phyloP scores from a whole-genome alignment of 2,797 vertebrate species.

The Alauda arvensis region DNA sequence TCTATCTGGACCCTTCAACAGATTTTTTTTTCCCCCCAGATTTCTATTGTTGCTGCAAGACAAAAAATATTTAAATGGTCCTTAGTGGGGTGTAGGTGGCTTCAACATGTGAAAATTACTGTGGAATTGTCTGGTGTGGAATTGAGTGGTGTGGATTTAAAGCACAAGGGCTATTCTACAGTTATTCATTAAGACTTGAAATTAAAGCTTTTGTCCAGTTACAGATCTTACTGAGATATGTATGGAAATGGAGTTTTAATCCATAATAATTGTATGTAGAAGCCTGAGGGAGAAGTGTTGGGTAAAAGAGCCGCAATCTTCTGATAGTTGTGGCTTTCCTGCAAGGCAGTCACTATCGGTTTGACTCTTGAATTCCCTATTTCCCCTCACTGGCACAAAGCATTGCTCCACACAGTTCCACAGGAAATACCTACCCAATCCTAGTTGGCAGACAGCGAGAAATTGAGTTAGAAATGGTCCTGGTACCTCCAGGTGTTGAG shows the following conservation, averaged over 20 bases:
- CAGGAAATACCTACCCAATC: fast-evolving
- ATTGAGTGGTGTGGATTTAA: not conserved
- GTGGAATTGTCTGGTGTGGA: not conserved
- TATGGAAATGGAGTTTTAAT: not conserved
- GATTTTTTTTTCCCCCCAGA: not conserved
- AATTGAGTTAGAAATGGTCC: not conserved
- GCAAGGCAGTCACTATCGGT: not conserved
- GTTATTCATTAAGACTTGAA: not conserved
- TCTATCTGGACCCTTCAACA: not conserved
- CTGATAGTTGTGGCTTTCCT: not conserved
- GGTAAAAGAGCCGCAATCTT: not conserved
- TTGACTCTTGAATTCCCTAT: not conserved
- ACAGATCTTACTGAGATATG: not conserved
- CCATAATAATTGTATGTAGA: not conserved
- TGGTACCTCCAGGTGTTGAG: not conserved
- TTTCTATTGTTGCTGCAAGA: not conserved
- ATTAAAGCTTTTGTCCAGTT: not conserved
- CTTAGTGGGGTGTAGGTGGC: not conserved
- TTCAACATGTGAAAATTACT: not conserved
- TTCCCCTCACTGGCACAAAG: not conserved
- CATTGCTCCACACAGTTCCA: not conserved
- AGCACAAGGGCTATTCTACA: not conserved
- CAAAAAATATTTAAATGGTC: not conserved
- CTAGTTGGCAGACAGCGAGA: not conserved
- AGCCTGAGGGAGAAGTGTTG: not conserved